Base-by-base conservation (phyloP, 2,888 invertebrate genomes). In the Lasioglossum lativentre region DNA sequence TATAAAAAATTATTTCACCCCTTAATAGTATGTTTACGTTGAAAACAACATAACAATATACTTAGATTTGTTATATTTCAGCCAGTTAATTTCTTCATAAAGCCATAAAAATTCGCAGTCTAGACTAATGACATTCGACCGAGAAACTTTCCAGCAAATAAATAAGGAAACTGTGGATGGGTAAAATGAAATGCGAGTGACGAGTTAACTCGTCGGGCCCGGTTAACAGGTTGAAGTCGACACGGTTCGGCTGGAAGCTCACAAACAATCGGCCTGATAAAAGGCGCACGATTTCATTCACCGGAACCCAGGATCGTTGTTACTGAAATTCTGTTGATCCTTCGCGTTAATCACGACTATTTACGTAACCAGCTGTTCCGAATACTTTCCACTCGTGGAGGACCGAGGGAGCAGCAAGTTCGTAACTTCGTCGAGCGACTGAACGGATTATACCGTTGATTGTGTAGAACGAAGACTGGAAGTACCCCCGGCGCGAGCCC, bases 371-470 rank as follows among this genome's bases (percentile, higher is more conserved):
- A 76, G 87, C 75, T 85, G 86, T 77, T 63, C 66, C 52, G 74
- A 80, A 84, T 87, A 86, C 73, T 84, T 81, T 78, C 84, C 74
- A 72, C 63, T 79, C 27, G 84, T 71, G 74, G 76, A 56, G 76
- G 80, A 77, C 70, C 66, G 81, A 80, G 76, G 42, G 68, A 80
- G 79, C 77, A 80, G 79, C 77, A 82, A 90, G 86, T 89, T 88
- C 75, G 81, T 83, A 90, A 90, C 86, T 90, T 90, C 66, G 89
- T 86, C 85, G 88, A 73, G 78, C 85, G 75, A 88, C 85, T 79
- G 90, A 84, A 85, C 88, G 90, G 89, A 90, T 90, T 90, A 89
- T 89, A 86, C 80, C 85, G 86, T 83, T 88, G 90, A 89, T 90
- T 88, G 90, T 88, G 85, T 81, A 74, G 85, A 81, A 80, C 80